Percentiles rank a stretch among this genome's conserved stretches.
Evolutionary conservation across 1,140 invertebrate genomes (phyloP).

Genomic region (Bicyclus anynana): DNA sequence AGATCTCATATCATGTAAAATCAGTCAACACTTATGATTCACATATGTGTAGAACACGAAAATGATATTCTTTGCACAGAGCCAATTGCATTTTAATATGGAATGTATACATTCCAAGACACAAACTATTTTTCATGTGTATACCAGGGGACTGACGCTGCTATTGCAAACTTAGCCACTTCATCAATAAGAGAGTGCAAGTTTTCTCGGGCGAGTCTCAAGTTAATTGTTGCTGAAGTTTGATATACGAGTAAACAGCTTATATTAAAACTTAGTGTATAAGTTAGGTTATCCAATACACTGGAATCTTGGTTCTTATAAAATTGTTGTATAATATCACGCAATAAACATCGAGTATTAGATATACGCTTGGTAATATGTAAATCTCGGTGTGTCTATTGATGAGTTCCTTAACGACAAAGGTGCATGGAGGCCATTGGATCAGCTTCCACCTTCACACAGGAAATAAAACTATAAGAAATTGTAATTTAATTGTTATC

Average conservation of each 20-base stretch:
- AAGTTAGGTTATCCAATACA: conserved; percentile 4
- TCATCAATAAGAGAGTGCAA: conserved; percentile 19
- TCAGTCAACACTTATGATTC: neutral
- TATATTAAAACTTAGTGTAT: conserved; percentile 7
- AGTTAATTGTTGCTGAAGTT: conserved; percentile 24
- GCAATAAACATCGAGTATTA: too few relatives aligned
- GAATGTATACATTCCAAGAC: neutral
- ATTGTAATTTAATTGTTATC: too few relatives aligned
- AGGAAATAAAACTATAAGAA: too few relatives aligned
- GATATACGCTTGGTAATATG: too few relatives aligned
- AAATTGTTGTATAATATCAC: too few relatives aligned
- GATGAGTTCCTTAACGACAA: too few relatives aligned
- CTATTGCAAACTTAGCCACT: conserved; percentile 16
- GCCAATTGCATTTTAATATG: neutral
- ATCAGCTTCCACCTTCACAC: too few relatives aligned
- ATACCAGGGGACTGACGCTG: conserved; percentile 10
- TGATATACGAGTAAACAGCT: conserved; percentile 10
- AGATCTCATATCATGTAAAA: too few relatives aligned
- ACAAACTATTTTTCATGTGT: neutral
- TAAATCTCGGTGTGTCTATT: too few relatives aligned
- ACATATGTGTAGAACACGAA: neutral
- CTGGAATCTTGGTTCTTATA: too few relatives aligned
- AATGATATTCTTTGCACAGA: neutral
- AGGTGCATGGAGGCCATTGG: too few relatives aligned
- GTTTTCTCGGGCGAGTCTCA: conserved; percentile 11